A percentile compares a stretch with the other conserved stretches of the same genome.
Conservation (phyloP, 2,888 invertebrate genomes). For the Craniophora ligustri region DNA sequence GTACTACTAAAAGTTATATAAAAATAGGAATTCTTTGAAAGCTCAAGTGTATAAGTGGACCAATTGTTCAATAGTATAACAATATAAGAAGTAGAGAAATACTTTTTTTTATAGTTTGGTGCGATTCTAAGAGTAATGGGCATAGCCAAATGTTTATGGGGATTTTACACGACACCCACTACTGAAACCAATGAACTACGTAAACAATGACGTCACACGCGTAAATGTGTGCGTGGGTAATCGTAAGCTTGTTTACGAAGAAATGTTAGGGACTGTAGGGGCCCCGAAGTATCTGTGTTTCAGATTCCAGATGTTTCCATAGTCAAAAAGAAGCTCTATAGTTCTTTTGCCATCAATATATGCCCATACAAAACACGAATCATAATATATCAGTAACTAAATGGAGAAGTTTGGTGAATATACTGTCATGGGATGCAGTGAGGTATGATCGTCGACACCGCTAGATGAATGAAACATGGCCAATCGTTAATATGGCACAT, state of each 20-base stretch:
- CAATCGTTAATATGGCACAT: conserved; percentile 80
- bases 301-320: no score
- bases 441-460: conserved; percentile 57
- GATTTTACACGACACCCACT: not conserved
- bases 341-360: no score
- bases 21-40: conserved; percentile 86
- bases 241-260: no score
- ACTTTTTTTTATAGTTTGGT: conserved; percentile 45
- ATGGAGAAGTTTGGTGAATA: conserved; percentile 46
- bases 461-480: conserved; percentile 67
- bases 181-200: no score
- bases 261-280: no score
- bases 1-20: conserved; percentile 83
- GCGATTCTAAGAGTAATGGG: conserved; percentile 25
- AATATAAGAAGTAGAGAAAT: conserved; percentile 56
- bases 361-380: conserved; percentile 35
- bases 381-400: conserved; percentile 45
- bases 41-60: conserved; percentile 86
- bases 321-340: no score
- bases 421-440: conserved; percentile 75
- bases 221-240: no score
- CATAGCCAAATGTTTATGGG: conserved; percentile 12
- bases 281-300: no score
- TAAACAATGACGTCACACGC: no score
- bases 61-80: conserved; percentile 69